phyloP scores from a whole-genome alignment of 2,113 vertebrate genomes.

The Nettapus auritus region DNA sequence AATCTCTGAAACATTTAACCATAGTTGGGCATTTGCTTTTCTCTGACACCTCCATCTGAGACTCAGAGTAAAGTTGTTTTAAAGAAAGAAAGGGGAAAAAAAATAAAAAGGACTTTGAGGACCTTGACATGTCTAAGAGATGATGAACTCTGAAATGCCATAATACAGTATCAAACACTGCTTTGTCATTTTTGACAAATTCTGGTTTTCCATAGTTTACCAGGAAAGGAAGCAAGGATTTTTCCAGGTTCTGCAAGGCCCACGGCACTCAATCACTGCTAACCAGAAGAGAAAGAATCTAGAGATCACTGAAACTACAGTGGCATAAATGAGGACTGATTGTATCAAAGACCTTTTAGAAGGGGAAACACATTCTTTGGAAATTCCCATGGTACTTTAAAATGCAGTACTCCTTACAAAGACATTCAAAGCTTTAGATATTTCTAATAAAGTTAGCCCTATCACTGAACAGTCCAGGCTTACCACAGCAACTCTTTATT shows the following conservation, averaged over 20 bases:
- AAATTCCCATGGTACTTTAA: neutral
- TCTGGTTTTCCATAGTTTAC: neutral
- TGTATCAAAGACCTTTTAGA: too few species aligned
- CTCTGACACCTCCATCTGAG: neutral
- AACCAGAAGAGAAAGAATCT: constrained; percentile 34
- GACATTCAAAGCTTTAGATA: neutral
- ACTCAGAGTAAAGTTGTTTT: neutral
- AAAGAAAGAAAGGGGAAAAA: neutral
- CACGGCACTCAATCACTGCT: neutral
- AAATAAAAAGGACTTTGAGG: neutral
- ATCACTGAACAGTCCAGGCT: neutral
- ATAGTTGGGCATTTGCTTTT: neutral
- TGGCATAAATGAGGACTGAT: neutral
- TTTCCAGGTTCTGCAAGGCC: neutral
- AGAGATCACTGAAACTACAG: constrained; percentile 16
- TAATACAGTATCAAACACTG: neutral
- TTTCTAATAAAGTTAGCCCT: neutral
- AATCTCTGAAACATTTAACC: neutral
- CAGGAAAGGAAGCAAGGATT: neutral
- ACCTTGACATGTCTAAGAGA: neutral
- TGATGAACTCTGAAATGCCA: neutral
- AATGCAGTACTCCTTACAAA: neutral
- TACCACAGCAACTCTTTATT: neutral
- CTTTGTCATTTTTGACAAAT: neutral
- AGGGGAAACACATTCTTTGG: neutral